Evolutionary conservation across 2,113 vertebrate species (phyloP).

Genomic region (Castor canadensis): DNA sequence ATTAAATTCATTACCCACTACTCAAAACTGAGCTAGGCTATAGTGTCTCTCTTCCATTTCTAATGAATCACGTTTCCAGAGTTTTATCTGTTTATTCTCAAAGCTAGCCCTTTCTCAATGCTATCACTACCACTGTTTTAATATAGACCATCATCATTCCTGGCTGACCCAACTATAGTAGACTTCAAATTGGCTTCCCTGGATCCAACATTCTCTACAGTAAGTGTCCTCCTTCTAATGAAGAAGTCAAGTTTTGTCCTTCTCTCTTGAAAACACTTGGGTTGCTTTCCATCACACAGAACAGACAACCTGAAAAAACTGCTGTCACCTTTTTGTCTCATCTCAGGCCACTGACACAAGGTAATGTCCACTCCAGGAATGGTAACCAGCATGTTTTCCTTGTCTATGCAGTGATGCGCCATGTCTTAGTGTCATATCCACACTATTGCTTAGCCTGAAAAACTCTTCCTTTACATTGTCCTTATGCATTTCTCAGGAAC

Average conservation of each 20-base stretch:
- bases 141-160: neutral
- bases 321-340: neutral
- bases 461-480: too few species aligned
- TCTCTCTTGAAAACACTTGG: neutral
- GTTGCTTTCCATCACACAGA: neutral
- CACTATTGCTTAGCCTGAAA: neutral
- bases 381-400: neutral
- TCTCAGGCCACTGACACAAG: too few species aligned
- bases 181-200: neutral
- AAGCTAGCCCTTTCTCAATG: rapidly evolving
- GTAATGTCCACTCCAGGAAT: neutral
- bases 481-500: neutral
- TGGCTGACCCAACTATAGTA: rapidly evolving
- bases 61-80: neutral
- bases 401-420: neutral
- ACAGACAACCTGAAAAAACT: neutral
- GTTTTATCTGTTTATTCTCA: neutral
- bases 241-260: neutral
- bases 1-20: neutral
- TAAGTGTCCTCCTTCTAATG: neutral
- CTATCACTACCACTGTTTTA: neutral
- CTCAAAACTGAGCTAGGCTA: neutral
- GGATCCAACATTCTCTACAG: neutral
- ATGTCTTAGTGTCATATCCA: neutral
- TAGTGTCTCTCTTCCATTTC: too few species aligned